Evolutionary conservation across 1,140 invertebrate species (phyloP), one percentile per base, ranked within the genome.

Genomic region (Pollicipes pollicipes): DNA sequence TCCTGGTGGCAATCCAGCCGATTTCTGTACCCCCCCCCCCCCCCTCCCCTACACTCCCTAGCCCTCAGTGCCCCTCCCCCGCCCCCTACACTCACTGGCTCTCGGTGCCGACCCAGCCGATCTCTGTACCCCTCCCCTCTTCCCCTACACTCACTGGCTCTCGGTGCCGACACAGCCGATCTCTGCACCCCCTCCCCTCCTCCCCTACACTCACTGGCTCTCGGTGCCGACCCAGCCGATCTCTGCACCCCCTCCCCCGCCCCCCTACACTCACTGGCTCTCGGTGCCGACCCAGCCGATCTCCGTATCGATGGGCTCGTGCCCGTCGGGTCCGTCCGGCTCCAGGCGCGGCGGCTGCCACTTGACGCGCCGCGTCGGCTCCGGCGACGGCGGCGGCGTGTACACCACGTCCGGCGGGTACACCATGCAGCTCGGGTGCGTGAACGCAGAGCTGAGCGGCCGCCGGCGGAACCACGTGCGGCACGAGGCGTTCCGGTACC

Each of bases 391-490:
- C 83, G 68, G 88, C 85, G 75, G 88, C 80, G 72, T 86, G 83
- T 75, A 75, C 21, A 80, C 81, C 68, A 90, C 85, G 17, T 89
- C 90, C 26, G 90, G 90, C 69, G 92, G 92, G 81, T 95, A 95
- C 27, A 95, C 90, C 92, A 95, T 95, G 77, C 86, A 88, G n/a
- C 90, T 93, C 6, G 91, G 91, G 79, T 95, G 90, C 29, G 88
- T 88, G 79, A 90, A 93, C 66, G 91, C 91, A 66, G 73, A 88
- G 75, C 85, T 85, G 0, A 95, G 81, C 32, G 89, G 87, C 32
- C 90, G 84, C 64, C 90, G 85, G 24, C 93, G 83, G 82, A 88
- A 95, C 86, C 90, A 91, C 21, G 84, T 88, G 74, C 88, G 86
- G 78, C 91, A 95, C 1, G 90, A 90, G 13, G 91, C 89, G 79